These are phyloP conservation scores for Pheosia tremula DNA, from an alignment of 2,888 invertebrate species.

Conservation along the genomic window DNA sequence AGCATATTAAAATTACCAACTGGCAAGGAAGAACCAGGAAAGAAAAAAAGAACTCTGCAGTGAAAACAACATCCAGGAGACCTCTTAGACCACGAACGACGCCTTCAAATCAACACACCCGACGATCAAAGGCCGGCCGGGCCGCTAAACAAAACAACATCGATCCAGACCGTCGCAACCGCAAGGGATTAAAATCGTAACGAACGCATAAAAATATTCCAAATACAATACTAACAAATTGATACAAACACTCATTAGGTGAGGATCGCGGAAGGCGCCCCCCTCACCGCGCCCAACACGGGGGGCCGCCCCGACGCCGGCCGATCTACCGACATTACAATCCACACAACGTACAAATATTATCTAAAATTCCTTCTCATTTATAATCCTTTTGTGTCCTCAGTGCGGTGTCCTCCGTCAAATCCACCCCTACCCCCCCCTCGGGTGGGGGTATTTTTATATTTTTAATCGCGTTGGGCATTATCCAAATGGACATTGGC, in stretches of 20 bases:
- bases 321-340: constrained; percentile 79
- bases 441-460: constrained; percentile 80
- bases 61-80: constrained; percentile 45
- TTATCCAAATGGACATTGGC: constrained; percentile 85
- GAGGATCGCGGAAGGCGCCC: constrained; percentile 73
- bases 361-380: constrained; percentile 86
- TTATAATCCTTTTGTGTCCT: constrained; percentile 85
- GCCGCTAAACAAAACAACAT: constrained; percentile 69
- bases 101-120: constrained; percentile 74
- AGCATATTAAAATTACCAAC: constrained; percentile 1
- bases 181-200: constrained; percentile 82
- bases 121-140: constrained; percentile 68
- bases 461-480: constrained; percentile 85
- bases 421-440: constrained; percentile 59
- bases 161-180: constrained; percentile 72
- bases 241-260: constrained; percentile 85
- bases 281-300: constrained; percentile 41
- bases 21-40: neutral
- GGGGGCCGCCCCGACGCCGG: constrained; percentile 49
- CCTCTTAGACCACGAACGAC: constrained; percentile 54
- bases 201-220: constrained; percentile 83
- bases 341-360: constrained; percentile 85
- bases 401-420: constrained; percentile 83
- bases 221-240: constrained; percentile 85
- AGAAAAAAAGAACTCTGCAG: constrained; percentile 35